Conservation (phyloP, 2,888 invertebrate species). For the Ferdinandea cuprea region DNA sequence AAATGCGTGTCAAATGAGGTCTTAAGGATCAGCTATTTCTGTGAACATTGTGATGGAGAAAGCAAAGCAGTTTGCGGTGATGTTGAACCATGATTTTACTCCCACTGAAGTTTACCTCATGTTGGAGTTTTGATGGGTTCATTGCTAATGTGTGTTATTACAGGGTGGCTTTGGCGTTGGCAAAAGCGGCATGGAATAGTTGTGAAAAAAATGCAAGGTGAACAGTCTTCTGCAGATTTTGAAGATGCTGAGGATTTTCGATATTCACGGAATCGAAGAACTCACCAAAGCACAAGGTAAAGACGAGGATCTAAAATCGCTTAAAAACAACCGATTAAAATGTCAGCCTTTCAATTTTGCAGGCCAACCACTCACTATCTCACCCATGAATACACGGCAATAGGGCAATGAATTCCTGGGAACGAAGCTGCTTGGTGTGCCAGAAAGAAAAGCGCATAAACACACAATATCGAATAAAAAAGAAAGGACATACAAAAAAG, state of each 20-base stretch:
- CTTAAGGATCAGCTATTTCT: conserved; percentile 45
- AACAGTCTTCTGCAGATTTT: conserved; percentile 30
- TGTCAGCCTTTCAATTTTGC: too few relatives aligned
- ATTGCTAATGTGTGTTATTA: not conserved
- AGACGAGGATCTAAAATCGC: too few relatives aligned
- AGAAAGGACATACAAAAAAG: too few relatives aligned
- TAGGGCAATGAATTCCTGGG: too few relatives aligned
- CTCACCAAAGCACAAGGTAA: too few relatives aligned
- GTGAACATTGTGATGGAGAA: conserved; percentile 57
- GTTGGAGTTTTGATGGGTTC: not conserved
- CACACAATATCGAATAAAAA: too few relatives aligned
- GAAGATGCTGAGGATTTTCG: conserved; percentile 51
- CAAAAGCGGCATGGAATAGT: conserved; percentile 55
- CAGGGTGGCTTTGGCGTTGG: conserved; percentile 27
- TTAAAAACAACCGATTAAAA: too few relatives aligned
- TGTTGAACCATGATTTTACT: conserved; percentile 51
- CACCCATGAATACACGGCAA: too few relatives aligned
- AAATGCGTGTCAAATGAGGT: conserved; percentile 43
- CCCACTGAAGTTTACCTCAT: conserved; percentile 22
- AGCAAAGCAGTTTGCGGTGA: conserved; percentile 65
- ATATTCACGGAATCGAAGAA: too few relatives aligned
- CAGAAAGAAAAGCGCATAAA: too few relatives aligned
- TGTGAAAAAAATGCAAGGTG: conserved; percentile 42
- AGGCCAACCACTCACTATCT: too few relatives aligned
- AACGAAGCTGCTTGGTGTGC: too few relatives aligned